A percentile compares a stretch with the other conserved stretches of the same genome.
Evolutionary conservation across 2,888 invertebrate species (phyloP).

Genomic region (Agrotis ipsilon): DNA sequence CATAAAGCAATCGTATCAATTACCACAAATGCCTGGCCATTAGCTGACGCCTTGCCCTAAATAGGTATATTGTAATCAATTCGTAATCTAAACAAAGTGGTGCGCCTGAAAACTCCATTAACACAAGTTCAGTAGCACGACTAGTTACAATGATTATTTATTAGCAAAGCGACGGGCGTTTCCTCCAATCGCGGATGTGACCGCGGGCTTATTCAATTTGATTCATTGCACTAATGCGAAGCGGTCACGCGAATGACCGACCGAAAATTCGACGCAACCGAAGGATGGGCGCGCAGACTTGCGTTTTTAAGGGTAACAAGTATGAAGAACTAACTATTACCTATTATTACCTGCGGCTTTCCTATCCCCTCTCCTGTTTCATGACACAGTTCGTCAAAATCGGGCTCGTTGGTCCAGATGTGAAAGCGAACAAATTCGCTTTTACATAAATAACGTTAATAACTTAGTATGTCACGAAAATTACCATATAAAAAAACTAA

Average conservation of each 20-base stretch:
- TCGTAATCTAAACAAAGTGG: conserved; percentile 62
- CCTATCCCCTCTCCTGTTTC: too few species aligned
- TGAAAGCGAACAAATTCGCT: too few species aligned
- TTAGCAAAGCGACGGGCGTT: conserved; percentile 77
- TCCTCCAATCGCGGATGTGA: conserved; percentile 78
- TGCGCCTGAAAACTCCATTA: conserved; percentile 69
- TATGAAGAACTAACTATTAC: not conserved
- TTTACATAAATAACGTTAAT: too few species aligned
- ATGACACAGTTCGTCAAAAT: too few species aligned
- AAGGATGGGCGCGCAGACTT: conserved; percentile 53
- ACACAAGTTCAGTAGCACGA: conserved; percentile 54
- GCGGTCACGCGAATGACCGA: conserved; percentile 84
- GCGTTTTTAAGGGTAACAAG: conserved; percentile 48
- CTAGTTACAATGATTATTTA: conserved; percentile 83
- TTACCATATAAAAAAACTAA: too few species aligned
- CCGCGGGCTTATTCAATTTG: conserved; percentile 84
- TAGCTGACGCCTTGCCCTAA: conserved; percentile 48
- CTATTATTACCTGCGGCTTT: too few species aligned
- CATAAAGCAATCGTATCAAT: conserved; percentile 42
- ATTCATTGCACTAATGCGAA: conserved; percentile 85
- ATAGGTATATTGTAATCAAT: conserved; percentile 58
- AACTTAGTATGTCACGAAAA: too few species aligned
- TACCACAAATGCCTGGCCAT: conserved; percentile 31
- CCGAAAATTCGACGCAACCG: conserved; percentile 77
- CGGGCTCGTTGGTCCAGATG: too few species aligned